A percentile compares a stretch with the other conserved stretches of the same genome.
Evolutionary conservation across 2,888 invertebrate species (phyloP).

Genomic region (Caenorhabditis sp.): DNA sequence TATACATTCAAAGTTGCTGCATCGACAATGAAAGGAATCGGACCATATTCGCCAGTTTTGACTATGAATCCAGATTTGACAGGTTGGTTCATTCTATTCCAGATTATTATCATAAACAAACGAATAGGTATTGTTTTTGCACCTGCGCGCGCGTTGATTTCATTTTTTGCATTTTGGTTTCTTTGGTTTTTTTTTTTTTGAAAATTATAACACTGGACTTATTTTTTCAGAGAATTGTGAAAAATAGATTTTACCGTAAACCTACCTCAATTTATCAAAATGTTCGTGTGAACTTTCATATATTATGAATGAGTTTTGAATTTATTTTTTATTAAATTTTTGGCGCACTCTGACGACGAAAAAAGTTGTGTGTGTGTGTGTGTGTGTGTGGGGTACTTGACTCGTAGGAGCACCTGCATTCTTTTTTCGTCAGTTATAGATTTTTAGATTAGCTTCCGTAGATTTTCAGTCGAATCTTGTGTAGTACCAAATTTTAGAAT

Average conservation of each 20-base stretch:
- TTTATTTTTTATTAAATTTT: background rate
- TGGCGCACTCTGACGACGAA: background rate
- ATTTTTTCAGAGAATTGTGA: background rate
- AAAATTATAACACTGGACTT: background rate
- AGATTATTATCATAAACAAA: background rate
- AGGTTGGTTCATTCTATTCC: slow-evolving; percentile 43
- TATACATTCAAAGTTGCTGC: slow-evolving; percentile 87
- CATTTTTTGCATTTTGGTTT: background rate
- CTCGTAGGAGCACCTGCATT: background rate
- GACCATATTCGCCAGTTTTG: slow-evolving; percentile 77
- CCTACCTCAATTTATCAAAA: background rate
- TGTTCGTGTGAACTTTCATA: background rate
- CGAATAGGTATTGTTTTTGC: background rate
- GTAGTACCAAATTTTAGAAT: too few relatives aligned
- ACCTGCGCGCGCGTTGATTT: slow-evolving; percentile 8
- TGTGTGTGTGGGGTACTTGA: slow-evolving; percentile 2
- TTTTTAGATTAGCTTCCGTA: background rate
- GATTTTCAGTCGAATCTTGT: background rate
- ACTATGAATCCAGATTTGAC: slow-evolving; percentile 61
- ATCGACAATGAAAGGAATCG: slow-evolving; percentile 94
- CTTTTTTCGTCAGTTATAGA: too few relatives aligned
- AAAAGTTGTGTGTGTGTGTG: background rate
- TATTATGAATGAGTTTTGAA: background rate
- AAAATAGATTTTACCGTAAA: too few relatives aligned
- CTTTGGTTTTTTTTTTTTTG: background rate